Conservation (phyloP, 1,140 invertebrate species). For the Zaprionus ornatus region DNA sequence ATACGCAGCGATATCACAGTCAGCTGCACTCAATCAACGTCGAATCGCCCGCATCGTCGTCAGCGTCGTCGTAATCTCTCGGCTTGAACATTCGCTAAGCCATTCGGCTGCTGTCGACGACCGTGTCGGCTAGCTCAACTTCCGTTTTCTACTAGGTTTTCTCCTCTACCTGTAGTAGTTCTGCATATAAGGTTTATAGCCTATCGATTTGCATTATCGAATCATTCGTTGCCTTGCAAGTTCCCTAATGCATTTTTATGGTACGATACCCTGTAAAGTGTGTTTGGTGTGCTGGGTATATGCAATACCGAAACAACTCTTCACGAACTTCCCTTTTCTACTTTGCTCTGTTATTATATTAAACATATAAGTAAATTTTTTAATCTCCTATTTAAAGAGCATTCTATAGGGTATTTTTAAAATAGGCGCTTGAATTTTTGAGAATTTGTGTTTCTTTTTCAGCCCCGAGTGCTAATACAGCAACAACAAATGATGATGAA, state of each 20-base stretch:
- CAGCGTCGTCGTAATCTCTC: background rate
- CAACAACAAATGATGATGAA: slow-evolving; percentile 27
- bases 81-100: background rate
- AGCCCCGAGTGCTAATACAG: background rate
- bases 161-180: background rate
- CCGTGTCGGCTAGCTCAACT: background rate
- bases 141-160: background rate
- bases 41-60: background rate
- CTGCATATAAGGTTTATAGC: slow-evolving; percentile 1
- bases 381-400: background rate
- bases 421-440: background rate
- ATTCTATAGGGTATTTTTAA: background rate
- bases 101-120: background rate
- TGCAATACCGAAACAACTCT: no score
- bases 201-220: slow-evolving; percentile 26
- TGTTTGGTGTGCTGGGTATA: background rate
- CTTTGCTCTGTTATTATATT: no score
- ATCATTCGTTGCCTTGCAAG: background rate
- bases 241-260: background rate
- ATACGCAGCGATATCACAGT: background rate
- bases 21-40: background rate
- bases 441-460: background rate
- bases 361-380: background rate
- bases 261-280: background rate
- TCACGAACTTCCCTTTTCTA: no score